These are phyloP conservation scores for Lutraria lutraria DNA, from an alignment of 2,888 invertebrate genomes.

Conservation along the genomic window DNA sequence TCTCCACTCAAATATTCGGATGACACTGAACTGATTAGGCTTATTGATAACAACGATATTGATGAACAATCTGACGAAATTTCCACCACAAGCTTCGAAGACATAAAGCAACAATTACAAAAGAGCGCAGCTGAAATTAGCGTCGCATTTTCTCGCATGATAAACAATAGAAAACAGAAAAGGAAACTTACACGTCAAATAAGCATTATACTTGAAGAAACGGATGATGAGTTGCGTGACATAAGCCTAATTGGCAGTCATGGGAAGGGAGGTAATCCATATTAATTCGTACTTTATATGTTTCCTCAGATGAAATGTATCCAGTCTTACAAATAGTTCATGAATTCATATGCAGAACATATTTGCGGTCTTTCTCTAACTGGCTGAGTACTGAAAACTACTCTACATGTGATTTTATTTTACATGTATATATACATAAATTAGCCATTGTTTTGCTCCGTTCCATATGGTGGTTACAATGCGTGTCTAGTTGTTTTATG, in stretches of 20 bases:
- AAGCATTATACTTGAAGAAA: neutral
- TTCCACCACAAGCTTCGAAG: neutral
- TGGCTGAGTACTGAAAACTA: too few relatives aligned
- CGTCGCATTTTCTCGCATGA: neutral
- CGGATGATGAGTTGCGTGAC: neutral
- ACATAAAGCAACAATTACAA: neutral
- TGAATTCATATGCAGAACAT: too few relatives aligned
- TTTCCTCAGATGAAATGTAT: too few relatives aligned
- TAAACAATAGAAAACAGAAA: neutral
- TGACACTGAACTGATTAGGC: neutral
- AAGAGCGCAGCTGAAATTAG: neutral
- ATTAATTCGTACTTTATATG: neutral
- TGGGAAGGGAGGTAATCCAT: neutral
- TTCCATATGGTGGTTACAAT: neutral
- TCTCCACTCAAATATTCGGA: neutral
- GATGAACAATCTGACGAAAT: neutral
- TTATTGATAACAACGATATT: neutral
- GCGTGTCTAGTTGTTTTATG: neutral
- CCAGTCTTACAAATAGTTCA: too few relatives aligned
- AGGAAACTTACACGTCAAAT: neutral
- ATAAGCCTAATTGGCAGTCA: neutral
- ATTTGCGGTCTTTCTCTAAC: too few relatives aligned
- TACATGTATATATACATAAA: too few relatives aligned
- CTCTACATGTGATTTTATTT: too few relatives aligned
- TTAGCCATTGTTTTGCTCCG: neutral